A percentile compares a stretch with the other conserved stretches of the same genome.
Evolutionary conservation across 2,113 vertebrate genomes (phyloP).

Genomic region (Patagioenas fasciata): DNA sequence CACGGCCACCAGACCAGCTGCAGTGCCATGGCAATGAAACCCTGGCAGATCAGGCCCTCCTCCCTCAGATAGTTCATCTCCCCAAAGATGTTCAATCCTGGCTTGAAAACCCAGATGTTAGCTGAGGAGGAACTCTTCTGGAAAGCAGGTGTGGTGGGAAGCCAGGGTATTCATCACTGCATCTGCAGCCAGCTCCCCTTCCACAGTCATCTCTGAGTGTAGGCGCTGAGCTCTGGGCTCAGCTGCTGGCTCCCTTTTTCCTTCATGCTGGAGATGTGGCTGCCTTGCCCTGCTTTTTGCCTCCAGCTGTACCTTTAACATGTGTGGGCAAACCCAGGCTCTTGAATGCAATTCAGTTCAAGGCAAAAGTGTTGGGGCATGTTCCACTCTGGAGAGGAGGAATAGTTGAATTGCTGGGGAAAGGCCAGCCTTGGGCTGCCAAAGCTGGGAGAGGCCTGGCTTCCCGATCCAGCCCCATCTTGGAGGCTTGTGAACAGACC

Average conservation of each 20-base stretch:
- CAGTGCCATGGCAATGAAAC: rapidly evolving
- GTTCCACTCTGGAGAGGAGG: not conserved
- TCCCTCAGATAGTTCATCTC: not conserved
- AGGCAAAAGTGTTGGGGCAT: constrained; percentile 39
- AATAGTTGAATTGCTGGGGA: constrained; percentile 25
- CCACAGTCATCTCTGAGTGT: not conserved
- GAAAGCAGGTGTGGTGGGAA: not conserved
- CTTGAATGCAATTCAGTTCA: not conserved
- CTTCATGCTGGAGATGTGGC: not conserved
- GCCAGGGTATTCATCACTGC: not conserved
- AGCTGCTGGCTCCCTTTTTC: constrained; percentile 1
- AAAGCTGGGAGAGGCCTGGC: constrained; percentile 20
- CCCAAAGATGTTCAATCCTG: not conserved
- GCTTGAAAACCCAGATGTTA: not conserved
- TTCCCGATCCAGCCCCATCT: not conserved
- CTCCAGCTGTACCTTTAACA: constrained; percentile 48
- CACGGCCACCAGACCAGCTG: not conserved
- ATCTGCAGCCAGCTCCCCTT: not conserved
- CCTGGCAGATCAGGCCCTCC: not conserved
- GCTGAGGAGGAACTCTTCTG: not conserved
- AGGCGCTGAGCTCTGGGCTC: not conserved
- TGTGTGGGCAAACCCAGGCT: constrained; percentile 62
- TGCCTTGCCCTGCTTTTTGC: not conserved
- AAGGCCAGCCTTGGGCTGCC: constrained; percentile 37
- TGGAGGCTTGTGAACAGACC: not conserved